Base-by-base conservation (phyloP, 30 jellyfish, hydroid and myxozoan species). In the Chironex yamaguchii region DNA sequence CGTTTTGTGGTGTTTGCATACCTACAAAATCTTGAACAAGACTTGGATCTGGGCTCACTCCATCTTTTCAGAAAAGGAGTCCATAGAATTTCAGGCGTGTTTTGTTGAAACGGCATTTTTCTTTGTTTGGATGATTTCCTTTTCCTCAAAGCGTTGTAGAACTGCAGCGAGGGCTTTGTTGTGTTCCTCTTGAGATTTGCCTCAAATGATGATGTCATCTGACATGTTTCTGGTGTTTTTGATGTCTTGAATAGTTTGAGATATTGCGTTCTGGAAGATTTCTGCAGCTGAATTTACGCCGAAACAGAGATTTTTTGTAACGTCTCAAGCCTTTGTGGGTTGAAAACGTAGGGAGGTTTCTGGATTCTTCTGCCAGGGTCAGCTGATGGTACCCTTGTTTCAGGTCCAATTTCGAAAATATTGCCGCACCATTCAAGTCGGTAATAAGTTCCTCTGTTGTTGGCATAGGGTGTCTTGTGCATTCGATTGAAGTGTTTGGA, bases 11-110 rank as follows among this genome's bases (percentile, higher is more conserved):
- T 79, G 58, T 71, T 58, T 58, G 90, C 52, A 73, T 79, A 34
- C 63, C 63, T 50, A 70, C 82, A 63, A 79, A 75, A 51, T 75
- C 88, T 75, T 75, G 88, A 31, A 58, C 81, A 21, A 52, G 89
- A 49, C 88, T 78, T 81, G 85, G 91, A 48, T 81, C 86, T 2
- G 91, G 91, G 76, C 84, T 64, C 32, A 81, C 84, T 65, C 85
- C 91, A 63, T 81, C 74, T 29, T 81, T 48, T 75, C 84, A 49
- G 76, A 81, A 81, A 64, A 81, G 75, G 52, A 81, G 84, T 75
- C 91, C 85, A 48, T 63, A 81, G 85, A 63, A 81, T 67, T 35
- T 76, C 42, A 81, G 64, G 42, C 75, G 83, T 63, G 83, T 81
- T 81, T 81, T 64, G 85, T 67, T 81, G 75, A 66, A 81, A 33